Base-by-base conservation (phyloP, 2,888 invertebrate genomes). In the Dryococelus australis region DNA sequence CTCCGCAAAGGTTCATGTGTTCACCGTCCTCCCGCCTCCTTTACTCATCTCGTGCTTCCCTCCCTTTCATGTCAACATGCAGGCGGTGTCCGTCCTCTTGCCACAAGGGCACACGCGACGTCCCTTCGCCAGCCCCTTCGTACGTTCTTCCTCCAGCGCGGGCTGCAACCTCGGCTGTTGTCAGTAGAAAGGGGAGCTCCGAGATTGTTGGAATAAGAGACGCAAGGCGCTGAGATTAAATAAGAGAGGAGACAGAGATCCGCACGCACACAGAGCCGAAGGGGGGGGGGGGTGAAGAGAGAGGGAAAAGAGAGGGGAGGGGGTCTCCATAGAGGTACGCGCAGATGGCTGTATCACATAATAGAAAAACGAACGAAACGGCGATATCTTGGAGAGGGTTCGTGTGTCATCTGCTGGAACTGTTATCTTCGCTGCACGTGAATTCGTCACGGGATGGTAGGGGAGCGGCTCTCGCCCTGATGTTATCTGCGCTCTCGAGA, bases 141-240 rank as follows among this genome's bases (percentile, higher is more conserved):
- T 10, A 20, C 65, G 8, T n/a, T 65, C 65, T 65, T 65, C 65
- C 65, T n/a, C 65, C 65, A 47, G 65, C 3, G 65, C n/a, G 65
- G 47, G 47, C 47, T 47, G 65, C 65, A n/a, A n/a, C 24, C 83
- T n/a, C 83, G 16, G 35, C 43, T 83, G 83, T 83, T 43, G 83
- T 83, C 83, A 35, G 83, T 35, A 83, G 83, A 27, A 35, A 83
- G 65, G 83, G 83, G 83, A 43, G 20, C 35, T 20, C 83, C 43
- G 83, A 83, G 83, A 83, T 83, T 83, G 83, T 83, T 35, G 83
- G 83, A 83, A 83, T 35, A 83, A 43, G 83, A 83, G 83, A 83
- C 83, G 83, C 83, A 35, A 27, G 83, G 65, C 65, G 65, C 65
- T 3, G 24, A 83, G 83, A 83, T 83, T 83, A 28, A 83, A 83